phyloP scores from a whole-genome alignment of 2,113 vertebrate species.

The Corythoichthys intestinalis region DNA sequence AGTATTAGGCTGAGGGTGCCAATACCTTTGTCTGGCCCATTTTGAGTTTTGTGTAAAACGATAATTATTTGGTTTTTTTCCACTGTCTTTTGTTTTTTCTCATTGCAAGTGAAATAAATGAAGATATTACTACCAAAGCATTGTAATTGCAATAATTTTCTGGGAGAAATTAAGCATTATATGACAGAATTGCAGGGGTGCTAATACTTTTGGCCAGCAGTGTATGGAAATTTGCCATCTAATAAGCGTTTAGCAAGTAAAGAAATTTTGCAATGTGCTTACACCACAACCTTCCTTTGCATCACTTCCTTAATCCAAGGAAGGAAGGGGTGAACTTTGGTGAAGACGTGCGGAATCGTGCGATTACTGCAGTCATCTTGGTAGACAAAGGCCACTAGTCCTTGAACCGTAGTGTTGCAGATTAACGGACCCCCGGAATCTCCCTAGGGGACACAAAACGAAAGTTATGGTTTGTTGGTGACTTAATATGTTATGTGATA shows the following conservation, averaged over 20 bases:
- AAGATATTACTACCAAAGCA: too few relatives aligned
- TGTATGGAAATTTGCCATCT: neutral
- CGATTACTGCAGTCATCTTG: neutral
- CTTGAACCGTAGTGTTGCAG: slow-evolving; percentile 40
- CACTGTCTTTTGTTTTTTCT: too few relatives aligned
- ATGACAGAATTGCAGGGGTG: too few relatives aligned
- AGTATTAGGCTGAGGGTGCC: too few relatives aligned
- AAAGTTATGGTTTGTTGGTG: neutral
- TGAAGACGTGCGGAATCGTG: slow-evolving; percentile 50
- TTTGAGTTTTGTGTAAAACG: too few relatives aligned
- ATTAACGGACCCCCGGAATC: slow-evolving; percentile 64
- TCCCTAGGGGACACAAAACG: slow-evolving; percentile 35
- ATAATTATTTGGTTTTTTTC: too few relatives aligned
- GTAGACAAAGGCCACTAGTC: slow-evolving; percentile 11
- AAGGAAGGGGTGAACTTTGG: slow-evolving; percentile 43
- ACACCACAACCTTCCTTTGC: slow-evolving; percentile 4
- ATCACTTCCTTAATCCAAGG: slow-evolving; percentile 53
- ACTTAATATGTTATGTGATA: slow-evolving; percentile 7
- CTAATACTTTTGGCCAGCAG: too few relatives aligned
- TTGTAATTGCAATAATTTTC: too few relatives aligned
- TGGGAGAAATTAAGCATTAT: too few relatives aligned
- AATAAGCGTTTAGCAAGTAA: neutral
- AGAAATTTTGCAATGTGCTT: neutral
- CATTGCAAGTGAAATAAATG: too few relatives aligned
- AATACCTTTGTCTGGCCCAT: too few relatives aligned